Conservation (phyloP, 2,888 invertebrate genomes). For the Megaustenia siamemsis region DNA sequence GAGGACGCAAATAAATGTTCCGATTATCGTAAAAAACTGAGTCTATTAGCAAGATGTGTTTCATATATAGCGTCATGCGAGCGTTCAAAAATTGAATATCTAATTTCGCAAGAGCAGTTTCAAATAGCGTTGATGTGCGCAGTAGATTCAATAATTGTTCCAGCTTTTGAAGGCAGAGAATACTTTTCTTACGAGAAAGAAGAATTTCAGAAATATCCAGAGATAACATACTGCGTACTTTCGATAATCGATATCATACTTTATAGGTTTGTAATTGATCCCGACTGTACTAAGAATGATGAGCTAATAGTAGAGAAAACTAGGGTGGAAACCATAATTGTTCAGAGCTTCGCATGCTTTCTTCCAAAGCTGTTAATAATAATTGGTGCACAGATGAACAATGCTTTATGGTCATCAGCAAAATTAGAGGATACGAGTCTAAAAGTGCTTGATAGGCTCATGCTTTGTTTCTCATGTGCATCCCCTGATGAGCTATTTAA, state of each 20-base stretch:
- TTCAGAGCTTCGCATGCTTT: background rate
- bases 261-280: no score
- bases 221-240: conserved; percentile 53
- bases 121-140: background rate
- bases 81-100: background rate
- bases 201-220: conserved; percentile 61
- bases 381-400: background rate
- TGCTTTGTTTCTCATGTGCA: conserved; percentile 1
- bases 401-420: conserved; percentile 29
- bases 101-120: conserved; percentile 3
- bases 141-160: conserved; percentile 50
- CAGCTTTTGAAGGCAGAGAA: conserved; percentile 58
- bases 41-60: conserved; percentile 5
- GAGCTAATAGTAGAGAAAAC: no score
- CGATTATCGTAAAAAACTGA: background rate
- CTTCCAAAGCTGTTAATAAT: conserved; percentile 25
- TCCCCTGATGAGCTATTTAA: conserved; percentile 20
- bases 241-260: conserved; percentile 5
- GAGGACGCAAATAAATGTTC: conserved; percentile 7
- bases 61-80: background rate
- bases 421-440: background rate
- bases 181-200: conserved; percentile 59
- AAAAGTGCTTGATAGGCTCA: conserved; percentile 2
- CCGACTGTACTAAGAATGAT: no score
- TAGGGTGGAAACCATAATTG: background rate